Evolutionary conservation across 1,140 invertebrate species (phyloP).

Genomic region (Spodoptera litura): DNA sequence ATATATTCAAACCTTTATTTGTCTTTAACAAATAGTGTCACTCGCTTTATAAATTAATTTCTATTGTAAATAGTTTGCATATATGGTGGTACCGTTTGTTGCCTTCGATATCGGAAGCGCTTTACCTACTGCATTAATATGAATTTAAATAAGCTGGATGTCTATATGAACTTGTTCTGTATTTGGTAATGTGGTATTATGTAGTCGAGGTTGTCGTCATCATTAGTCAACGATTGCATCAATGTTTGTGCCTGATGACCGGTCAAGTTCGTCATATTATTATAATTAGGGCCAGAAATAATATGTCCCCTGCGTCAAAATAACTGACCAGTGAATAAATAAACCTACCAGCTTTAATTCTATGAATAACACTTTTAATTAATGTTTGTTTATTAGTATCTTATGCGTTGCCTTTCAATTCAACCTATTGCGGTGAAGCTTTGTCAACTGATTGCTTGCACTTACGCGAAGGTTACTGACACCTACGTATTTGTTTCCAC

Average conservation of each 20-base stretch:
- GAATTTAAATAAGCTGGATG: slow-evolving; percentile 27
- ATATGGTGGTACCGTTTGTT: slow-evolving; percentile 58
- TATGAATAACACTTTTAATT: too few species aligned
- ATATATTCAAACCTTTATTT: slow-evolving; percentile 43
- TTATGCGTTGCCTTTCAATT: too few species aligned
- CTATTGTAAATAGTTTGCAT: slow-evolving; percentile 38
- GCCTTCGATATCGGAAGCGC: slow-evolving; percentile 53
- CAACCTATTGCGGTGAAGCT: too few species aligned
- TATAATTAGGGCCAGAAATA: slow-evolving; percentile 1
- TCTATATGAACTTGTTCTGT: slow-evolving; percentile 53
- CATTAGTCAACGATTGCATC: slow-evolving; percentile 57
- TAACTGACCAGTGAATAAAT: background rate
- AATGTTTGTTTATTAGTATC: too few species aligned
- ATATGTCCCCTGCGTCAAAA: too few species aligned
- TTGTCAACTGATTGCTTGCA: background rate
- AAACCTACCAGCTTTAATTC: too few species aligned
- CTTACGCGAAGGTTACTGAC: too few species aligned
- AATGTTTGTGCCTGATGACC: slow-evolving; percentile 27
- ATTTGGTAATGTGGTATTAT: slow-evolving; percentile 61
- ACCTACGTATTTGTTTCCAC: too few species aligned
- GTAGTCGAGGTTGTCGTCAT: slow-evolving; percentile 65
- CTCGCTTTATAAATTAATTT: slow-evolving; percentile 23
- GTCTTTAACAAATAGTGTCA: slow-evolving; percentile 44
- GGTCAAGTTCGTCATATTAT: slow-evolving; percentile 12
- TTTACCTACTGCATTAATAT: slow-evolving; percentile 13